A percentile compares a stretch with the other conserved stretches of the same genome.
phyloP scores from a whole-genome alignment of 2,888 invertebrate genomes.

The Dioctria rufipes region DNA sequence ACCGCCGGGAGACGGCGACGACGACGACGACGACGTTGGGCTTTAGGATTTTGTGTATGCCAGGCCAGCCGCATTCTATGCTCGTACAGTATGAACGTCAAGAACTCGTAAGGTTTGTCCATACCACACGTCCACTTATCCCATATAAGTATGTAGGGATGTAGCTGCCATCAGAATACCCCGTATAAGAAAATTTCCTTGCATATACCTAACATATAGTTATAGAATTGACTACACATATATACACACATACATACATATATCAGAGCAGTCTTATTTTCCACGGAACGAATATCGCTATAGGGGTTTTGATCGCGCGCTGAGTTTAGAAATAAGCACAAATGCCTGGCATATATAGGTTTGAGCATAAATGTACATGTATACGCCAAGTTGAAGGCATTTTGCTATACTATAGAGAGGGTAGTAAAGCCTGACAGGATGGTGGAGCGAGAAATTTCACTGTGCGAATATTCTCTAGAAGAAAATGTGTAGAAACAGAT shows the following conservation, averaged over 20 bases:
- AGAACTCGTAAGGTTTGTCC: conserved; percentile 54
- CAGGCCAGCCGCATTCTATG: conserved; percentile 50
- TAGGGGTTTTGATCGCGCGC: conserved; percentile 53
- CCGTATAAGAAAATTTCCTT: conserved; percentile 38
- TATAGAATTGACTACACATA: neutral
- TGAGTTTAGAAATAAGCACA: conserved; percentile 55
- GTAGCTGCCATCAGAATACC: neutral
- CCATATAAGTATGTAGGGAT: conserved; percentile 53
- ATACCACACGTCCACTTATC: conserved; percentile 54
- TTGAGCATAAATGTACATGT: conserved; percentile 23
- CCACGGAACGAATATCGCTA: conserved; percentile 51
- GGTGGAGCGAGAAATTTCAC: conserved; percentile 52
- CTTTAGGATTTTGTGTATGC: conserved; percentile 53
- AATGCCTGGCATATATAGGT: conserved; percentile 47
- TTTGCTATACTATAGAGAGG: neutral
- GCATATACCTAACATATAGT: conserved; percentile 29
- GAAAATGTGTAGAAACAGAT: conserved; percentile 45
- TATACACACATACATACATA: neutral
- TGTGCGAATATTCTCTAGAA: conserved; percentile 44
- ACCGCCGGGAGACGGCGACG: conserved; percentile 7
- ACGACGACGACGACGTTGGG: conserved; percentile 25
- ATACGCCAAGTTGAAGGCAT: conserved; percentile 10
- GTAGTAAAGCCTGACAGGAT: neutral
- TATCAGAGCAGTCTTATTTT: conserved; percentile 50
- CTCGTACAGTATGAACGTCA: conserved; percentile 52